Percentiles rank a stretch among this genome's conserved stretches.
Conservation (phyloP, 2,888 invertebrate species). For the Andrena minutula region DNA sequence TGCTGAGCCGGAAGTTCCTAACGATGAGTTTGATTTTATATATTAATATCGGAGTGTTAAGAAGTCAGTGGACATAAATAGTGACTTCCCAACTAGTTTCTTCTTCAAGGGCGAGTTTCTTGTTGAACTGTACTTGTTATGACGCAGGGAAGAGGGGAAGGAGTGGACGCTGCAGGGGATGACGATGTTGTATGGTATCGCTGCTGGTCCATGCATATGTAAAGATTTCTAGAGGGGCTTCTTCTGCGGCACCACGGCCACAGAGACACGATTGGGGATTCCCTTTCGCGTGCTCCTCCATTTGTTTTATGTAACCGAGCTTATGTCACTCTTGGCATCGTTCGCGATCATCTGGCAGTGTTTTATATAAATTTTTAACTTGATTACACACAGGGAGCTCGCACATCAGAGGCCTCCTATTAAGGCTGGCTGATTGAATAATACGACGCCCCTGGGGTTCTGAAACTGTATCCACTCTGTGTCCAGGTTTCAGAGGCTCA, state of each 20-base stretch:
- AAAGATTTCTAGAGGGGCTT: constrained; percentile 78
- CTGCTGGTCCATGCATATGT: constrained; percentile 81
- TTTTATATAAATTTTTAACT: constrained; percentile 84
- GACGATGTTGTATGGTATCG: constrained; percentile 69
- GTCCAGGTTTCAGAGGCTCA: too few relatives aligned
- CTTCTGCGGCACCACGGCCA: constrained; percentile 56
- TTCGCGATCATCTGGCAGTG: constrained; percentile 77
- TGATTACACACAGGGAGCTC: constrained; percentile 79
- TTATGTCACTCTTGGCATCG: constrained; percentile 75
- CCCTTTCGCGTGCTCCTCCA: constrained; percentile 61
- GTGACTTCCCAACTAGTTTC: too few relatives aligned
- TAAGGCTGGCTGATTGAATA: constrained; percentile 66
- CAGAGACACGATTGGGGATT: constrained; percentile 59
- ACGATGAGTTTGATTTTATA: too few relatives aligned
- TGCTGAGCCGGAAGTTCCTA: background rate
- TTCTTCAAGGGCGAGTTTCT: background rate
- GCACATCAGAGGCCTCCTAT: constrained; percentile 77
- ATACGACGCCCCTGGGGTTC: constrained; percentile 34
- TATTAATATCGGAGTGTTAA: too few relatives aligned
- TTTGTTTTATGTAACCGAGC: constrained; percentile 83
- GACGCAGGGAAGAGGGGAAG: constrained; percentile 45
- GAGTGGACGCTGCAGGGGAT: constrained; percentile 32
- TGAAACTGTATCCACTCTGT: background rate
- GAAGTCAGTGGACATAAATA: too few relatives aligned
- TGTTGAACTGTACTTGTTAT: constrained; percentile 56